These are phyloP conservation scores for Sorex araneus DNA, from an alignment of 2,113 vertebrate genomes.

Conservation along the genomic window DNA sequence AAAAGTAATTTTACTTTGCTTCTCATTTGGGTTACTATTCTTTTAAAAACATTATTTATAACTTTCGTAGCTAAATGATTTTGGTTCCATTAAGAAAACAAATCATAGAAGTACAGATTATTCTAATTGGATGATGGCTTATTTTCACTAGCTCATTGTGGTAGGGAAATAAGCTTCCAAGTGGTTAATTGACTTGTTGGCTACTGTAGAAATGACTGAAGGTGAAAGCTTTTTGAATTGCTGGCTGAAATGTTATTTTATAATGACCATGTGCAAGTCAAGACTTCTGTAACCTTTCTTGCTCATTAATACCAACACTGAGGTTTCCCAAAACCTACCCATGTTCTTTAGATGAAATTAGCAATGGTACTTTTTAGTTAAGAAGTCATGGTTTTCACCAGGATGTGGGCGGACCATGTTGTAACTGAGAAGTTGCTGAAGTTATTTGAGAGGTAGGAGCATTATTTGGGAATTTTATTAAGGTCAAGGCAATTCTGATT, in stretches of 20 bases:
- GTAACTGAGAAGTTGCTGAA: neutral
- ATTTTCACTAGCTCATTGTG: neutral
- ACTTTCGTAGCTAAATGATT: conserved; percentile 45
- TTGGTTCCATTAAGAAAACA: neutral
- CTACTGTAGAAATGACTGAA: conserved; percentile 37
- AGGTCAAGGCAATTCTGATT: neutral
- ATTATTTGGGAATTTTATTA: neutral
- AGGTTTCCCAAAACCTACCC: neutral
- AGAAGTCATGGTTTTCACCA: neutral
- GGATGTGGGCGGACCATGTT: neutral
- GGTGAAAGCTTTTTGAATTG: neutral
- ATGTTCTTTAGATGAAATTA: neutral
- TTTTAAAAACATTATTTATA: neutral
- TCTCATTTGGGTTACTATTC: neutral
- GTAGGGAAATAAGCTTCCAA: neutral
- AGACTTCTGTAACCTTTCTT: neutral
- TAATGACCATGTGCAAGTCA: neutral
- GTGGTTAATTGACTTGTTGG: neutral
- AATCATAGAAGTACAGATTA: neutral
- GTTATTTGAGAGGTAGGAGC: too few relatives aligned
- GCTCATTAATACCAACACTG: neutral
- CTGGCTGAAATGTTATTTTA: conserved; percentile 35
- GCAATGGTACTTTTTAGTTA: neutral
- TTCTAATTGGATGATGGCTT: conserved; percentile 6
- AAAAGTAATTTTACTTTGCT: neutral